Evolutionary conservation across 2,113 vertebrate species (phyloP).

Genomic region (Sturnira hondurensis): DNA sequence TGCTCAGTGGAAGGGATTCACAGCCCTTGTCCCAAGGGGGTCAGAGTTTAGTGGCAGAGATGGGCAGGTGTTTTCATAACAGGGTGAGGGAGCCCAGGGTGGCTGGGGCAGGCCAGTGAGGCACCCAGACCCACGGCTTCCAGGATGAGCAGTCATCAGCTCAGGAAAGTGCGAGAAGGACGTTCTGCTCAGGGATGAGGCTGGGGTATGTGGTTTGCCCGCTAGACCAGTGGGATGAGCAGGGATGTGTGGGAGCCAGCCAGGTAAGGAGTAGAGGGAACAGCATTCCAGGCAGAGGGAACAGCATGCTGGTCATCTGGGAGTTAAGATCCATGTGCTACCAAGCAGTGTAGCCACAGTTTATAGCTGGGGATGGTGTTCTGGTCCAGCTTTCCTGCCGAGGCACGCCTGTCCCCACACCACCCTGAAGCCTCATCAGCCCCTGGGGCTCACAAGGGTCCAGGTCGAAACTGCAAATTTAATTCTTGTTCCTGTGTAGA

Average conservation of each 20-base stretch:
- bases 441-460: background rate
- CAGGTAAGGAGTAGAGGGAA: background rate
- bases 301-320: background rate
- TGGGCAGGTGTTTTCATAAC: background rate
- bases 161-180: background rate
- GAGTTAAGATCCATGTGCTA: fast-evolving
- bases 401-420: background rate
- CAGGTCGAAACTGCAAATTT: background rate
- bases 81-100: too few relatives aligned
- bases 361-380: background rate
- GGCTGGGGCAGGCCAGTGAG: background rate
- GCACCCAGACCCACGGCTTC: background rate
- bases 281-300: background rate
- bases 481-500: background rate
- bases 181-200: fast-evolving
- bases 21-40: background rate
- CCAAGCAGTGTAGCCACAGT: background rate
- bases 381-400: background rate
- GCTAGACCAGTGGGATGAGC: background rate
- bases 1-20: background rate
- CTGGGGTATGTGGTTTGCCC: background rate
- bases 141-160: background rate
- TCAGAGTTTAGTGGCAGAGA: background rate
- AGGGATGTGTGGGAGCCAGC: background rate
- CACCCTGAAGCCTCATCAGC: background rate